These are phyloP conservation scores for Pelagia noctiluca DNA, from an alignment of 30 jellyfish, hydroid and myxozoan species.

Conservation along the genomic window DNA sequence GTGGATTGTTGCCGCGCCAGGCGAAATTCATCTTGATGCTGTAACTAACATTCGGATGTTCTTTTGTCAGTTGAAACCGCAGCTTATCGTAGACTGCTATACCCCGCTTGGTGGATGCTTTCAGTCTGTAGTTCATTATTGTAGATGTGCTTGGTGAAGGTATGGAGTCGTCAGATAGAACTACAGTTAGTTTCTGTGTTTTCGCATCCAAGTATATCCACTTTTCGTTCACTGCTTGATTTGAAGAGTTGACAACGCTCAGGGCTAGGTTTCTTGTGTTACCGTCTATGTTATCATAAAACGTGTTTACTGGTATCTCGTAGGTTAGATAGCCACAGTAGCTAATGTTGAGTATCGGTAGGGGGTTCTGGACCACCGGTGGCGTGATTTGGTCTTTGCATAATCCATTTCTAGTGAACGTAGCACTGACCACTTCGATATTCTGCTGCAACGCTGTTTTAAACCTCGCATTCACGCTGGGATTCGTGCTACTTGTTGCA, in stretches of 20 bases:
- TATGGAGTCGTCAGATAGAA: slow-evolving; percentile 31
- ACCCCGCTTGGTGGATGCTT: slow-evolving; percentile 89
- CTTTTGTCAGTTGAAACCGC: slow-evolving; percentile 31
- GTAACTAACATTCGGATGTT: slow-evolving; percentile 63
- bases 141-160: slow-evolving; percentile 16
- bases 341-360: slow-evolving; percentile 51
- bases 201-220: slow-evolving; percentile 62
- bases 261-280: slow-evolving; percentile 66
- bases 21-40: slow-evolving; percentile 25
- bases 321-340: slow-evolving; percentile 68
- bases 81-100: slow-evolving; percentile 48
- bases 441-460: slow-evolving; percentile 44
- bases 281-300: slow-evolving; percentile 86
- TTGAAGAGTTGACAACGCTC: slow-evolving; percentile 31
- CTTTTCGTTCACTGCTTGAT: slow-evolving; percentile 24
- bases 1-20: slow-evolving; percentile 17
- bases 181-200: slow-evolving; percentile 50
- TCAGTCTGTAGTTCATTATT: slow-evolving; percentile 37
- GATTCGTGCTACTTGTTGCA: slow-evolving; percentile 31
- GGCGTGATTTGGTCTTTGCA: slow-evolving; percentile 67
- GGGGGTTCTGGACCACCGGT: slow-evolving; percentile 79
- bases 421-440: slow-evolving; percentile 26
- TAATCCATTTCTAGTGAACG: slow-evolving; percentile 40
- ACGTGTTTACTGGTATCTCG: slow-evolving; percentile 78
- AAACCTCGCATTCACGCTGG: slow-evolving; percentile 45